phyloP scores from a whole-genome alignment of 2,113 vertebrate species.

The Sapayoa aenigma region DNA sequence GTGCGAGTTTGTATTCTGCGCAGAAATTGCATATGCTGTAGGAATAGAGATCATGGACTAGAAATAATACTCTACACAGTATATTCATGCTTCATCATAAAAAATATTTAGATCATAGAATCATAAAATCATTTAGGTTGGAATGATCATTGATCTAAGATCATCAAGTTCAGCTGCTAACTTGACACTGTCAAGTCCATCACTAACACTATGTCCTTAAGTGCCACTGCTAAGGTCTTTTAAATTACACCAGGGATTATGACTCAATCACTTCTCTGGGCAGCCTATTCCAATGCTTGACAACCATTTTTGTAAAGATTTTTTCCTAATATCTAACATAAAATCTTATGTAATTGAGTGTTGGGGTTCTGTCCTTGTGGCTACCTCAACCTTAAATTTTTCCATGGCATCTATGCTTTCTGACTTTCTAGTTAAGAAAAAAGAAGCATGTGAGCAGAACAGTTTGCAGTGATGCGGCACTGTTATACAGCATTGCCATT shows the following conservation, averaged over 20 bases:
- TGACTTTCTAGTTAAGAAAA: not conserved
- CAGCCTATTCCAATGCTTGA: not conserved
- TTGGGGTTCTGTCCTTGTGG: not conserved
- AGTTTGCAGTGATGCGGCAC: not conserved
- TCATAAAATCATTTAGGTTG: not conserved
- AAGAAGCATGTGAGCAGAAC: not conserved
- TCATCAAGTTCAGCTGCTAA: not conserved
- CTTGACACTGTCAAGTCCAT: not conserved
- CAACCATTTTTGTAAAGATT: accelerated
- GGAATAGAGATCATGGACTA: not conserved
- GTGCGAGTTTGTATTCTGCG: not conserved
- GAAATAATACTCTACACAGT: not conserved
- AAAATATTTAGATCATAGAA: not conserved
- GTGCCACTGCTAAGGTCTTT: not conserved
- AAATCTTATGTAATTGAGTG: not conserved
- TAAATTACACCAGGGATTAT: not conserved
- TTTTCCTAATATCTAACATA: not conserved
- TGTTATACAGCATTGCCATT: not conserved
- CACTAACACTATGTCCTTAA: not conserved
- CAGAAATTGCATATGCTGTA: not conserved
- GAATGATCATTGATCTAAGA: not conserved
- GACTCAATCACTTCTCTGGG: not conserved
- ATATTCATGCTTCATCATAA: not conserved
- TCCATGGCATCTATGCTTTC: accelerated
- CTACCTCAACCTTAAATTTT: not conserved